Conservation (phyloP, 2,888 invertebrate species). For the Branchipolynoe longqiensis region DNA sequence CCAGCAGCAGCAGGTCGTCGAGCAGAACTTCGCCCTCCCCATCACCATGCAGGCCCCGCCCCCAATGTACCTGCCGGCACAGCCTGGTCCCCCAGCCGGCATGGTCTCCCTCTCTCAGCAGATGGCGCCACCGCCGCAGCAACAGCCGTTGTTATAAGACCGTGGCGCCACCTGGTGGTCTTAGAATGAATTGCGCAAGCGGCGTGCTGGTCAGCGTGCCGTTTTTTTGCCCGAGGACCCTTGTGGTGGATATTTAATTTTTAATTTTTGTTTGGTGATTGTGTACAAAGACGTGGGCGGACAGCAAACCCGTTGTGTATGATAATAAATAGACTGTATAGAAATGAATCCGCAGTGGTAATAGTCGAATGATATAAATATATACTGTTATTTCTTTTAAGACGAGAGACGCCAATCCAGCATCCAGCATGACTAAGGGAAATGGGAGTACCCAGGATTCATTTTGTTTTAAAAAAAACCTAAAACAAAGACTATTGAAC, state of each 20-base stretch:
- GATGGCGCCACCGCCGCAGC: slow-evolving; percentile 45
- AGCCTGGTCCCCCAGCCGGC: background rate
- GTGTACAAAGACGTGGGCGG: slow-evolving; percentile 29
- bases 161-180: slow-evolving; percentile 24
- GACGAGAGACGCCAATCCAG: no score
- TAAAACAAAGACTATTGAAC: no score
- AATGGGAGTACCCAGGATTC: no score
- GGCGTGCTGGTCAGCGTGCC: background rate
- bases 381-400: background rate
- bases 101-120: slow-evolving; percentile 1
- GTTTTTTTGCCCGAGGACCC: slow-evolving; percentile 19
- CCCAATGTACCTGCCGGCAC: background rate
- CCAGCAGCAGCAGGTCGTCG: slow-evolving; percentile 27
- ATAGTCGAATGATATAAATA: background rate
- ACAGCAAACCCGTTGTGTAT: slow-evolving; percentile 18
- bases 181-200: slow-evolving; percentile 19
- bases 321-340: slow-evolving; percentile 22
- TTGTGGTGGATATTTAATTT: slow-evolving; percentile 1
- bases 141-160: slow-evolving; percentile 56
- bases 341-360: background rate
- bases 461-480: no score
- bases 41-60: slow-evolving; percentile 9
- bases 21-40: slow-evolving; percentile 10
- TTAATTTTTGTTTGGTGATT: slow-evolving; percentile 39
- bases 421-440: no score